A percentile compares a stretch with the other conserved stretches of the same genome.
phyloP scores from a whole-genome alignment of 2,888 invertebrate genomes.

The Noctua fimbriata region DNA sequence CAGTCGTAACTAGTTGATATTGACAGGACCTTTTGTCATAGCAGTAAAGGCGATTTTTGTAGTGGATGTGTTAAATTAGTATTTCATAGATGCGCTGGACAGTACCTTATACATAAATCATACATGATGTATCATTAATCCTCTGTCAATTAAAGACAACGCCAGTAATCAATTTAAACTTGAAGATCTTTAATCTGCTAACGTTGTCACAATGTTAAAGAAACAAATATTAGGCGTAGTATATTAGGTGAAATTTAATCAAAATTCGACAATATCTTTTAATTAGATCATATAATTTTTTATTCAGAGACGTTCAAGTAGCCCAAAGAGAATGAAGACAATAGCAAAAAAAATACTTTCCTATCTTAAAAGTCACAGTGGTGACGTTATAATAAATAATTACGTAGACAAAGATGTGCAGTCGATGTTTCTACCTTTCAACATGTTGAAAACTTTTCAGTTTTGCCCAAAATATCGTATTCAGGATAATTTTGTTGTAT shows the following conservation, averaged over 20 bases:
- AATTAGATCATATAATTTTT: not conserved
- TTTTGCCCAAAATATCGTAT: not conserved
- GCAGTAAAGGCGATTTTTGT: not conserved
- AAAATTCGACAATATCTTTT: not conserved
- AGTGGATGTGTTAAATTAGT: not conserved
- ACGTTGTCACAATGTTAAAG: not conserved
- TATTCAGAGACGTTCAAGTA: not conserved
- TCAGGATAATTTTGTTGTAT: not conserved
- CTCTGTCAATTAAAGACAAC: not conserved
- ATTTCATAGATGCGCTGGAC: not conserved
- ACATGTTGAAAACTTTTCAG: not conserved
- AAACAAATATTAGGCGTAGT: too few relatives aligned
- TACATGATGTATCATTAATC: not conserved
- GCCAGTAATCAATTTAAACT: not conserved
- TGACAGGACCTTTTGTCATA: not conserved
- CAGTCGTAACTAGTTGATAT: too few relatives aligned
- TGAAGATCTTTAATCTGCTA: not conserved
- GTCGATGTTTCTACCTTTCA: not conserved
- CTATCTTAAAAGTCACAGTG: not conserved
- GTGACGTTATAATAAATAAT: not conserved
- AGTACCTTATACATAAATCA: not conserved
- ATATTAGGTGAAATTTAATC: not conserved
- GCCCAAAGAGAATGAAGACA: not conserved
- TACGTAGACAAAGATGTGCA: not conserved
- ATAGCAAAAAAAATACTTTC: not conserved